Evolutionary conservation across 2,888 invertebrate species (phyloP).

Genomic region (Acanthosepion esculentum): DNA sequence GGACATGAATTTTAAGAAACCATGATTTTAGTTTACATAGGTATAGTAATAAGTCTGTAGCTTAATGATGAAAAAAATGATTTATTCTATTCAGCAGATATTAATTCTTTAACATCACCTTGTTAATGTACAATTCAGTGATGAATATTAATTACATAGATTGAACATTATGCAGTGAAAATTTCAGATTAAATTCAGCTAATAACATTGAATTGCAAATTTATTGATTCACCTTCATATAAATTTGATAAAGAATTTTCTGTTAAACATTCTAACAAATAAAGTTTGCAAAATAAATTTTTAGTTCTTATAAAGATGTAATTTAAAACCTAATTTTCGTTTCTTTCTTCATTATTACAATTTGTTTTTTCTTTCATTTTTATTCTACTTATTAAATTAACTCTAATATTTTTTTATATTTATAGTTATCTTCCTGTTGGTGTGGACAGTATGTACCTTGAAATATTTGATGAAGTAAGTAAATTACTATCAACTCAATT

Average conservation of each 20-base stretch:
- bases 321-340: not conserved
- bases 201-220: too few species aligned
- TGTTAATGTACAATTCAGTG: too few species aligned
- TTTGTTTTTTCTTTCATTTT: not conserved
- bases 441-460: conserved; percentile 89
- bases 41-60: not conserved
- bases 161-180: not conserved
- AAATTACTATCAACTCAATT: not conserved
- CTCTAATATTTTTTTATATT: conserved; percentile 42
- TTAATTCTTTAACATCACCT: too few species aligned
- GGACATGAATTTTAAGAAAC: too few species aligned
- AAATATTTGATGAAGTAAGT: conserved; percentile 91
- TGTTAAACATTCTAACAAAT: too few species aligned
- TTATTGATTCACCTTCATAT: too few species aligned
- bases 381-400: not conserved
- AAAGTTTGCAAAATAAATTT: not conserved
- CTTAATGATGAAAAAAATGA: not conserved
- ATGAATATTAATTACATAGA: not conserved
- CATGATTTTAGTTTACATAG: too few species aligned
- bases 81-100: too few species aligned
- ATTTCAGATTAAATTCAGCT: too few species aligned
- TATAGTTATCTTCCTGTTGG: conserved; percentile 88
- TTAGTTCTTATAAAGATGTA: not conserved
- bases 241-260: too few species aligned
- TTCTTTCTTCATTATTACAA: not conserved